phyloP scores from a whole-genome alignment of 2,797 vertebrate genomes.

The Cebuella pygmaea region DNA sequence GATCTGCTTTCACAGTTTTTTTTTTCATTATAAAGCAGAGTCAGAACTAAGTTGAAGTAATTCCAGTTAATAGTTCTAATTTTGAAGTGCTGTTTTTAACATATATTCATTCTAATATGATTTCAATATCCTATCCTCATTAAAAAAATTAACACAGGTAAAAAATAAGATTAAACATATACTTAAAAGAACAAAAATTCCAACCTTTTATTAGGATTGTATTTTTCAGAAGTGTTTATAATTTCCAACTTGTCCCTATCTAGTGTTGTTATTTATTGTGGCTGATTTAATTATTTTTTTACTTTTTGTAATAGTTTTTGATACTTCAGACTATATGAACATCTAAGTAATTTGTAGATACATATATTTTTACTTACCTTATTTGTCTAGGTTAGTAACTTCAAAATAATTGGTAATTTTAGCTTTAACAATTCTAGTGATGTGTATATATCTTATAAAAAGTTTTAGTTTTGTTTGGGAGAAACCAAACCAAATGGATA shows the following conservation, averaged over 20 bases:
- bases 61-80: conserved; percentile 19
- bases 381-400: conserved; percentile 3
- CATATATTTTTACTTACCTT: conserved; percentile 36
- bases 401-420: not conserved
- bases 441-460: conserved; percentile 16
- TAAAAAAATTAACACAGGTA: not conserved
- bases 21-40: not conserved
- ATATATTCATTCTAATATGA: not conserved
- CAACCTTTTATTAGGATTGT: not conserved
- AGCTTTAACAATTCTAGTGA: not conserved
- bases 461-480: conserved; percentile 35
- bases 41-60: not conserved
- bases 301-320: conserved; percentile 31
- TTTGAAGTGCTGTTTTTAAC: conserved; percentile 47
- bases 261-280: not conserved
- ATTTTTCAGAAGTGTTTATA: conserved; percentile 20
- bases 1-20: not conserved
- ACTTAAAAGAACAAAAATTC: not conserved
- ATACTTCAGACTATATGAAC: not conserved
- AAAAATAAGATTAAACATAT: not conserved
- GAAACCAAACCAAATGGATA: not conserved
- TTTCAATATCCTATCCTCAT: not conserved
- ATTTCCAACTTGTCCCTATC: not conserved
- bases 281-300: not conserved
- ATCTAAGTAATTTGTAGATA: conserved; percentile 36